phyloP scores from a whole-genome alignment of 2,797 vertebrate species.

The Cephalopachus bancanus region DNA sequence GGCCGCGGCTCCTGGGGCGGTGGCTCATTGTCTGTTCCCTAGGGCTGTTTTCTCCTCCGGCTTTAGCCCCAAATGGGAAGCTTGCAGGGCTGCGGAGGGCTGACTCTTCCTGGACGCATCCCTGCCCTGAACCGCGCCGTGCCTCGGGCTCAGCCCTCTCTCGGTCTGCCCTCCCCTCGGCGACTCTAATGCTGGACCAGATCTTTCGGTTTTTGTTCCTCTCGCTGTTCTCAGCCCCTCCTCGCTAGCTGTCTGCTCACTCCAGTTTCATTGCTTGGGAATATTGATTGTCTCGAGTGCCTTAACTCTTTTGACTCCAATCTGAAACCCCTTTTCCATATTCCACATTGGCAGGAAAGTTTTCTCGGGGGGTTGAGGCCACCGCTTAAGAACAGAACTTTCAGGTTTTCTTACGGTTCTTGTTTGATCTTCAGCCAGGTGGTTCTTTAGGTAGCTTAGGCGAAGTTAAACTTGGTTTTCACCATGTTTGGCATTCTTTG shows the following conservation, averaged over 20 bases:
- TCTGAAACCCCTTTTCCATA: constrained; percentile 10
- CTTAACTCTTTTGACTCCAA: background rate
- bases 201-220: background rate
- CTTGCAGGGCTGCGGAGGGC: background rate
- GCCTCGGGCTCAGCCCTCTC: background rate
- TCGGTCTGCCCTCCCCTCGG: background rate
- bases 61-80: constrained; percentile 14
- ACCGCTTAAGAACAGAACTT: background rate
- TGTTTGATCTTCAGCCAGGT: constrained; percentile 59
- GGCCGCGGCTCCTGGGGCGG: constrained; percentile 73
- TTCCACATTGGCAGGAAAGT: background rate
- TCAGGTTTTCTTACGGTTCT: background rate
- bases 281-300: background rate
- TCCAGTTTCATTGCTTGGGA: background rate
- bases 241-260: background rate
- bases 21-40: constrained; percentile 81
- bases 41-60: constrained; percentile 34
- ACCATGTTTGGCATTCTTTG: constrained; percentile 69
- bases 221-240: background rate
- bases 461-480: constrained; percentile 56
- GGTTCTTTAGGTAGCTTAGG: constrained; percentile 66
- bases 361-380: constrained; percentile 11
- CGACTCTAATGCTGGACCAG: background rate
- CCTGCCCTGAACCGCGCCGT: background rate
- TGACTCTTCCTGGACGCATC: constrained; percentile 43